Conservation (phyloP, 2,797 vertebrate genomes). For the Eptatretus atami region DNA sequence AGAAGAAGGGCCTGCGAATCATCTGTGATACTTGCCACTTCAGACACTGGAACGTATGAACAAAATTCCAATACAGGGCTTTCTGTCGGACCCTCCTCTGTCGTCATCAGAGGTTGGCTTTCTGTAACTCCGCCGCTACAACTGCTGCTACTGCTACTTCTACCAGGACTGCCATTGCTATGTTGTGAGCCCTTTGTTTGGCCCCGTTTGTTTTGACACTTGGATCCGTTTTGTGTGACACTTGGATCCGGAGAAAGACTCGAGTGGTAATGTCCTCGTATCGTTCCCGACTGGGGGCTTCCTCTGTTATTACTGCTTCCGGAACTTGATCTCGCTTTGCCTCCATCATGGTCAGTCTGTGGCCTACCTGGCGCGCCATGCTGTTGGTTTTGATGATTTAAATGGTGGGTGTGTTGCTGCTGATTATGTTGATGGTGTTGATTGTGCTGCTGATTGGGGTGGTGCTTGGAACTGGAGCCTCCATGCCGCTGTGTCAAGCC, state of each 20-base stretch:
- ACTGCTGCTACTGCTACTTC: not conserved
- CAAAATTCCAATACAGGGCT: no score
- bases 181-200: no score
- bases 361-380: not conserved
- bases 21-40: no score
- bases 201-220: no score
- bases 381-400: not conserved
- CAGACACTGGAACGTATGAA: no score
- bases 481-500: not conserved
- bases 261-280: no score
- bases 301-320: not conserved
- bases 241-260: no score
- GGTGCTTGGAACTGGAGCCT: not conserved
- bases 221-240: no score
- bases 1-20: not conserved
- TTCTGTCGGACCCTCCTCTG: no score
- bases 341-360: not conserved
- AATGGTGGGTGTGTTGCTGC: not conserved
- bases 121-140: no score
- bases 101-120: no score
- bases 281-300: no score
- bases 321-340: not conserved
- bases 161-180: not conserved
- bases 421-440: constrained; percentile 2
- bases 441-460: not conserved